Evolutionary conservation across 2,888 invertebrate genomes (phyloP).

Genomic region (Tortricodes alternella): DNA sequence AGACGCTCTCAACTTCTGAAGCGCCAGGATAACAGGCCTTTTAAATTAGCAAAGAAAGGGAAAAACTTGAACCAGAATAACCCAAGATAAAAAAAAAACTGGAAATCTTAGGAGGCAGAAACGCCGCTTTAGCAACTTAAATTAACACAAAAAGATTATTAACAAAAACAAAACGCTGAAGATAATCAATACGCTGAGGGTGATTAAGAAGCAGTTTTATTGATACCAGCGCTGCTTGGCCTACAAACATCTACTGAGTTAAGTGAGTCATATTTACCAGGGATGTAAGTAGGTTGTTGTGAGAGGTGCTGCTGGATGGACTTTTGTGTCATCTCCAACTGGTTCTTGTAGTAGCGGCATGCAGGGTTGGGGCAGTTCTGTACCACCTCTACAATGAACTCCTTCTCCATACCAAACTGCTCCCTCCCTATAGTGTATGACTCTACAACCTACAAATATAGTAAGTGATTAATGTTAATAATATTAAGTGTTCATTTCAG

Average conservation of each 20-base stretch:
- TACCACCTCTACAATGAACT: slow-evolving; percentile 93
- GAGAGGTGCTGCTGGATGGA: slow-evolving; percentile 86
- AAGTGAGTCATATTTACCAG: slow-evolving; percentile 52
- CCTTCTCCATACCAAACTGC: slow-evolving; percentile 94
- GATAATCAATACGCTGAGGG: no score
- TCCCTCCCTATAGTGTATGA: slow-evolving; percentile 92
- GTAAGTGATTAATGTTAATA: not conserved
- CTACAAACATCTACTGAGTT: not conserved
- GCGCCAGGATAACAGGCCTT: no score
- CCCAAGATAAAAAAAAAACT: no score
- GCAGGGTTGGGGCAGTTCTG: slow-evolving; percentile 95
- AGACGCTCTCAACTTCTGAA: no score
- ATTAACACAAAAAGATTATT: no score
- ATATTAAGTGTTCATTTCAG: not conserved
- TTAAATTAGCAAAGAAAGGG: no score
- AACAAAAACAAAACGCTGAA: no score
- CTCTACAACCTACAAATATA: slow-evolving; percentile 85
- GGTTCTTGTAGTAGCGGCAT: slow-evolving; percentile 93
- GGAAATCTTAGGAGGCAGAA: no score
- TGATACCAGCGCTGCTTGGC: no score
- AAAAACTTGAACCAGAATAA: no score
- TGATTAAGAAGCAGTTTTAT: no score
- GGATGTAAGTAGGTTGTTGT: slow-evolving; percentile 80
- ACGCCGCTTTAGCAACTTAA: no score
- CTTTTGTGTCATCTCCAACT: slow-evolving; percentile 88